Conservation (phyloP, 2,113 vertebrate genomes). For the Mobula birostris region DNA sequence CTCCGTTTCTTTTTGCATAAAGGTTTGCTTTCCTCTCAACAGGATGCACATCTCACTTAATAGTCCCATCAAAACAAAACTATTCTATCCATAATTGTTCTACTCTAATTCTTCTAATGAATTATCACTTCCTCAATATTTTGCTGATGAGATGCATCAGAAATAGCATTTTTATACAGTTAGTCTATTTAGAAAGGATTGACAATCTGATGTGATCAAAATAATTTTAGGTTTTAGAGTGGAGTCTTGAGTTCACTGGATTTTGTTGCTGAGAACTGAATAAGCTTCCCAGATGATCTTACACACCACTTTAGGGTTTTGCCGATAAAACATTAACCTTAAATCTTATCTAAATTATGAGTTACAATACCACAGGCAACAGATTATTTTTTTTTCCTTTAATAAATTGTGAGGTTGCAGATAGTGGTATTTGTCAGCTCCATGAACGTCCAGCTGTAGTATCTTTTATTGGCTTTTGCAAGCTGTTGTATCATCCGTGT, state of each 20-base stretch:
- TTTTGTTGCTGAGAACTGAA: neutral
- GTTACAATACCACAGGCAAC: neutral
- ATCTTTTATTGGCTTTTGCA: neutral
- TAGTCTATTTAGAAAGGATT: neutral
- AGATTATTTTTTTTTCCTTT: neutral
- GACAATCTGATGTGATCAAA: neutral
- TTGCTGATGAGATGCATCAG: neutral
- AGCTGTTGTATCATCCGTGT: neutral
- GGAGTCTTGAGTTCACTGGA: neutral
- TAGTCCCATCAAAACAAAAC: neutral
- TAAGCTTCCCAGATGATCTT: neutral
- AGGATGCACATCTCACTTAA: neutral
- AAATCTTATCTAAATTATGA: neutral
- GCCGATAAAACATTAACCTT: neutral
- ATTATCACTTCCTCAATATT: neutral
- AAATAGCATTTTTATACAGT: neutral
- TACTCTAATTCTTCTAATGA: neutral
- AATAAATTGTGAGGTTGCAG: neutral
- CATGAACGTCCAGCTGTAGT: neutral
- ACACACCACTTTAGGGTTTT: neutral
- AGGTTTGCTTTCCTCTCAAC: neutral
- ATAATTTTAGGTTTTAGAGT: neutral
- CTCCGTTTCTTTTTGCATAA: neutral
- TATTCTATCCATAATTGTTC: neutral
- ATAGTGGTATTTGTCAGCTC: neutral